Percentiles rank a stretch among this genome's conserved stretches.
phyloP scores from a whole-genome alignment of 2,797 vertebrate genomes.

The Prunella strophiata region DNA sequence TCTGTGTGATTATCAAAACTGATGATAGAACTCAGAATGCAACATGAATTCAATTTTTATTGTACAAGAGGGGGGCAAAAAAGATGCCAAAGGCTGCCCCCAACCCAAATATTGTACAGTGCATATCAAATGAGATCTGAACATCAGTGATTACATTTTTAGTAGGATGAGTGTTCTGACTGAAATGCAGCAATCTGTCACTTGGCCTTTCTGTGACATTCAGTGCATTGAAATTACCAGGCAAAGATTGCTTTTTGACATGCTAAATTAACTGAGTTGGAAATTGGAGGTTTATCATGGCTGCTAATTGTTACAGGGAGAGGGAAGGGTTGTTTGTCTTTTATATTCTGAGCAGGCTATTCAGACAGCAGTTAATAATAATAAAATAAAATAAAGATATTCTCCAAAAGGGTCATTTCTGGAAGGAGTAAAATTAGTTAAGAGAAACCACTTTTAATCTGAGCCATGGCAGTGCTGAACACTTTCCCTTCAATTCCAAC shows the following conservation, averaged over 20 bases:
- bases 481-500: background rate
- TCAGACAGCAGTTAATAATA: conserved; percentile 47
- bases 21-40: background rate
- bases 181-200: conserved; percentile 80
- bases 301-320: conserved; percentile 61
- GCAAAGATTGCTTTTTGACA: conserved; percentile 77
- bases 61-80: background rate
- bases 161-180: conserved; percentile 75
- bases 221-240: conserved; percentile 79
- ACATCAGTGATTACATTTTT: conserved; percentile 68
- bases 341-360: background rate
- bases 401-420: background rate
- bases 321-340: conserved; percentile 26
- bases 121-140: conserved; percentile 53
- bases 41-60: background rate
- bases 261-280: conserved; percentile 76
- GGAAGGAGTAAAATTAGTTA: background rate
- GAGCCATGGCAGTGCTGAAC: background rate
- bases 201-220: conserved; percentile 84
- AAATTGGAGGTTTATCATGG: conserved; percentile 76
- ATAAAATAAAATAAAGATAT: background rate
- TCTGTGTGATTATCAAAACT: background rate
- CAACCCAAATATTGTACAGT: conserved; percentile 62
- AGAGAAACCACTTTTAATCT: background rate
- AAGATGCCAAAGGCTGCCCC: conserved; percentile 40